Evolutionary conservation across 2,797 vertebrate genomes (phyloP).

Genomic region (Meda fulgida): DNA sequence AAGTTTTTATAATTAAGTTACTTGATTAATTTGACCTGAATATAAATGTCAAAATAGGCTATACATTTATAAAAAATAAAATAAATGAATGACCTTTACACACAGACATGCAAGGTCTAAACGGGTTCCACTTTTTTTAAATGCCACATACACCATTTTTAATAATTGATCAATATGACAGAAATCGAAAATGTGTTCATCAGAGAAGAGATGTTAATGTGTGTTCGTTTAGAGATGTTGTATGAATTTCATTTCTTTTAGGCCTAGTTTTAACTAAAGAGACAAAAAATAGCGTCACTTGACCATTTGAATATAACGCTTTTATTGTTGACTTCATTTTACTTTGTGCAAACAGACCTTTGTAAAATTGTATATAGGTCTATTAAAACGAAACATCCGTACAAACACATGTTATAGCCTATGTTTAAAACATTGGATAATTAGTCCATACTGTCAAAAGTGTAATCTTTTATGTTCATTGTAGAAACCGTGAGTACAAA

Average conservation of each 20-base stretch:
- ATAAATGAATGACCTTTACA: not conserved
- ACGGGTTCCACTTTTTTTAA: not conserved
- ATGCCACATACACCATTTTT: not conserved
- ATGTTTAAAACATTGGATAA: not conserved
- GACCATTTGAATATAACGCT: too few relatives aligned
- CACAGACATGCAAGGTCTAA: not conserved
- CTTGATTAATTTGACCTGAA: not conserved
- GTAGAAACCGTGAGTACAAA: not conserved
- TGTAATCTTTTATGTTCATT: not conserved
- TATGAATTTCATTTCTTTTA: too few relatives aligned
- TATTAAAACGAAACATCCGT: not conserved
- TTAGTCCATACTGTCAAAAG: not conserved
- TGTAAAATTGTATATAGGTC: too few relatives aligned
- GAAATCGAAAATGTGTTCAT: not conserved
- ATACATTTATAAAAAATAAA: not conserved
- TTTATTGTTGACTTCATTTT: too few relatives aligned
- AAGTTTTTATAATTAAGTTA: not conserved
- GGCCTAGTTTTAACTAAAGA: too few relatives aligned
- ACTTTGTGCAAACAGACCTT: too few relatives aligned
- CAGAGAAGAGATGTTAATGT: not conserved
- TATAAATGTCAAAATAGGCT: not conserved
- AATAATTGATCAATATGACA: not conserved
- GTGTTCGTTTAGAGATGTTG: not conserved
- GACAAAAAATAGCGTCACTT: too few relatives aligned
- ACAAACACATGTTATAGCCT: too few relatives aligned